phyloP scores from a whole-genome alignment of 30 jellyfish, hydroid and myxozoan genomes.

The Cassiopea andromeda region DNA sequence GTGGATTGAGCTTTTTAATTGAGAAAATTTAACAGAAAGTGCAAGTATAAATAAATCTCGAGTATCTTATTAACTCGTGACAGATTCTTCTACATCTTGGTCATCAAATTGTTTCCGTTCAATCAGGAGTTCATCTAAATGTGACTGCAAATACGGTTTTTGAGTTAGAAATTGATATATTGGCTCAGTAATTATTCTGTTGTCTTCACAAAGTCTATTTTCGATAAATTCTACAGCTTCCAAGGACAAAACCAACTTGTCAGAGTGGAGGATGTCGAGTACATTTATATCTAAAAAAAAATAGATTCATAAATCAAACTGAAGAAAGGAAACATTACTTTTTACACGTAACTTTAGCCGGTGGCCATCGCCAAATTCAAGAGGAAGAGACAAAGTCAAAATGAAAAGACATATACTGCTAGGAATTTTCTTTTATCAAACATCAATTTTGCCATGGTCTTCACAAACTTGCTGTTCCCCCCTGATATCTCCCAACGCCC shows the following conservation, averaged over 20 bases:
- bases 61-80: neutral
- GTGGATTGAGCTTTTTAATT: too few species aligned
- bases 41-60: too few species aligned
- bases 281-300: conserved; percentile 79
- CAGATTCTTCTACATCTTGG: neutral
- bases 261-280: conserved; percentile 80
- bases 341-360: too few species aligned
- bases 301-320: neutral
- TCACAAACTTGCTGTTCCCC: too few species aligned
- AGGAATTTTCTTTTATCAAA: too few species aligned
- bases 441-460: too few species aligned
- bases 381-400: too few species aligned
- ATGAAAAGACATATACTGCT: too few species aligned
- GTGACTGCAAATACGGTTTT: conserved; percentile 34
- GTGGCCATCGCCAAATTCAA: too few species aligned
- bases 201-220: conserved; percentile 94
- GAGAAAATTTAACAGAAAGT: too few species aligned
- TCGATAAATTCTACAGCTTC: conserved; percentile 88
- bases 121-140: conserved; percentile 29
- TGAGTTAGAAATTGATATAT: conserved; percentile 62
- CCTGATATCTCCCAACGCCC: too few species aligned
- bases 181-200: conserved; percentile 88
- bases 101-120: neutral
- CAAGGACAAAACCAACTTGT: conserved; percentile 83
- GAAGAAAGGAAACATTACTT: neutral